Evolutionary conservation across 2,888 invertebrate species (phyloP), one percentile per base, ranked within the genome.

Genomic region (Esperia sulphurella): DNA sequence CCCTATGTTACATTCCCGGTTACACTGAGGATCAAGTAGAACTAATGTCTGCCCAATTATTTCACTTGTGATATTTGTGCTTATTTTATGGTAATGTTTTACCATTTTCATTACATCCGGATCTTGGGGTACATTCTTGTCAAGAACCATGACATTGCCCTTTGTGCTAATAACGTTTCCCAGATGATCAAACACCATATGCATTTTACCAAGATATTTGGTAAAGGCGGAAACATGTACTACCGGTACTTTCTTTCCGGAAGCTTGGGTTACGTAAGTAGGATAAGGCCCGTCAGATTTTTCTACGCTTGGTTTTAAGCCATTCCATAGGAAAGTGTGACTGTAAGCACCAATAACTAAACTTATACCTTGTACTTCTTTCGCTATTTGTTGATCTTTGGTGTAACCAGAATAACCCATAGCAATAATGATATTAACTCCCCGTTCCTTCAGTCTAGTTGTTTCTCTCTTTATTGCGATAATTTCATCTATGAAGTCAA

Each of bases 191-290:
- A 98, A 97, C 78, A 58, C 93, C 65, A 92, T 73, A 43, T 92
- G 91, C n/a, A 98, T 81, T 65, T 92, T 91, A 0, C 98, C 98
- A 46, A 98, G 84, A 73, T 98, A 98, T 80, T 98, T 97, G 93
- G 97, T 97, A 70, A 94, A 96, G 0, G 96, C 96, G 70, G 94
- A 97, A 0, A 96, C 97, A 83, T 97, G 97, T 0, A 97, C 96
- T 0, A 97, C 96, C 0, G 95, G 94, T 5, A 95, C 95, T 53
- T 83, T 87, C 70, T 93, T 94, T 0, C 95, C 95, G 43, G 91
- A 93, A 6, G 76, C 55, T 76, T 96, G 95, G 0, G 72, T 88
- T 0, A 97, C 90, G 40, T 94, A 91, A 0, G 92, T 93, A 0
- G 98, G 98, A 81, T 98, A 98, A 0, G 92, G 90, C 0, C 94